These are phyloP conservation scores for Augochlorella aurata DNA, from an alignment of 2,888 invertebrate species.

Conservation along the genomic window DNA sequence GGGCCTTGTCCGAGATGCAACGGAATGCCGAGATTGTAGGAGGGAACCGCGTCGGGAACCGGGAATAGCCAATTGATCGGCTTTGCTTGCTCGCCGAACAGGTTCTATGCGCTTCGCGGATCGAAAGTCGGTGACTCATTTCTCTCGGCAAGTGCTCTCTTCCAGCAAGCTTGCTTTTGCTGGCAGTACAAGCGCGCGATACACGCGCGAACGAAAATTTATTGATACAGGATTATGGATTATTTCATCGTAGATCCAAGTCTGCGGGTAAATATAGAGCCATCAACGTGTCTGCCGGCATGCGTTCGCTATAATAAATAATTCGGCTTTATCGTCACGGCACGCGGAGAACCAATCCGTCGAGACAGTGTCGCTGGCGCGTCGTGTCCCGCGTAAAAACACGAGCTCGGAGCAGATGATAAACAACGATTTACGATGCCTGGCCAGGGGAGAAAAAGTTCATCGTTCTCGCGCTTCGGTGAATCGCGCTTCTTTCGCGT, in stretches of 20 bases:
- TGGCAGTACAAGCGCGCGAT: slow-evolving; percentile 42
- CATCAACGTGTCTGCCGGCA: slow-evolving; percentile 55
- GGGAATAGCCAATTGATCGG: slow-evolving; percentile 68
- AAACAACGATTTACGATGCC: slow-evolving; percentile 30
- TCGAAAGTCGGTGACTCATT: slow-evolving; percentile 77
- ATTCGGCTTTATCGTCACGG: slow-evolving; percentile 56
- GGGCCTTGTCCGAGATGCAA: slow-evolving; percentile 51
- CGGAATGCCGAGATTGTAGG: slow-evolving; percentile 65
- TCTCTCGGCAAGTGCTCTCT: slow-evolving; percentile 61
- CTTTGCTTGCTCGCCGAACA: slow-evolving; percentile 62
- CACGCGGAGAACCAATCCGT: slow-evolving; percentile 39
- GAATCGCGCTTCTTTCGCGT: background rate
- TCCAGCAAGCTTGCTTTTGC: slow-evolving; percentile 26
- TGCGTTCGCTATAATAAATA: slow-evolving; percentile 53
- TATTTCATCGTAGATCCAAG: slow-evolving; percentile 63
- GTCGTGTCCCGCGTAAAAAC: slow-evolving; percentile 37
- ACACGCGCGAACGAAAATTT: slow-evolving; percentile 57
- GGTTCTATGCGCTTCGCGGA: slow-evolving; percentile 69
- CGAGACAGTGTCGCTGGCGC: slow-evolving; percentile 27
- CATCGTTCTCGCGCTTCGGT: background rate
- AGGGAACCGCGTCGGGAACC: slow-evolving; percentile 59
- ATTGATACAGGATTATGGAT: slow-evolving; percentile 64
- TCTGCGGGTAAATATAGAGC: slow-evolving; percentile 61
- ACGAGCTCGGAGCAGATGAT: slow-evolving; percentile 13
- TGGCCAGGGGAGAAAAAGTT: slow-evolving; percentile 6